Conservation (phyloP, 2,888 invertebrate species). For the Incurvaria masculella region DNA sequence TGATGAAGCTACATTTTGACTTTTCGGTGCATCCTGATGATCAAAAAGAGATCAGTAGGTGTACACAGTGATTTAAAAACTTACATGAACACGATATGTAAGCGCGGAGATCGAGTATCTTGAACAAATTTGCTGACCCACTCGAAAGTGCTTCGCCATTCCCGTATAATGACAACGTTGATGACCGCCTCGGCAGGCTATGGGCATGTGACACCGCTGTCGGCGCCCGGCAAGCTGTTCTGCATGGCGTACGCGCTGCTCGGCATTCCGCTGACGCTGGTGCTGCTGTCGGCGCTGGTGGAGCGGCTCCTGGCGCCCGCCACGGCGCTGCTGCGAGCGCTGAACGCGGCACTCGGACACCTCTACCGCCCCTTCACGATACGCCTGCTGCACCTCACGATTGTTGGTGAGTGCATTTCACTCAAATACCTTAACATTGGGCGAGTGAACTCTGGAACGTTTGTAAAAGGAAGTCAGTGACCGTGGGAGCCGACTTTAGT, state of each 20-base stretch:
- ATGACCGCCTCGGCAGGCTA: too few species aligned
- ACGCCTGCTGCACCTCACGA: slow-evolving; percentile 68
- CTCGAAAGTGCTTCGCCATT: too few species aligned
- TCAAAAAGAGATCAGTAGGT: too few species aligned
- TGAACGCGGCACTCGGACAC: slow-evolving; percentile 69
- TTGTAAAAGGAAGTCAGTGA: not conserved
- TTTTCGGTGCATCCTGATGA: too few species aligned
- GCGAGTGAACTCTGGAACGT: not conserved
- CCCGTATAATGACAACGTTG: too few species aligned
- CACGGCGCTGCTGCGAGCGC: slow-evolving; percentile 63
- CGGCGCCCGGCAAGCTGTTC: slow-evolving; percentile 82
- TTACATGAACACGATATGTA: too few species aligned
- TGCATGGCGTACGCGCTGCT: slow-evolving; percentile 83
- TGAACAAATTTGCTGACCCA: too few species aligned
- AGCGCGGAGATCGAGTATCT: too few species aligned
- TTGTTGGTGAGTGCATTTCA: slow-evolving; percentile 65
- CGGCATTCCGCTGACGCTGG: slow-evolving; percentile 83
- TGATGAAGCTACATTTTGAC: too few species aligned
- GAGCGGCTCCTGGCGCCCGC: slow-evolving; percentile 76
- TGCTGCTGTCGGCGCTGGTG: slow-evolving; percentile 77
- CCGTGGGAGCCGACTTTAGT: too few species aligned
- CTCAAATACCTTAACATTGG: too few species aligned
- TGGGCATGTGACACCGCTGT: slow-evolving; percentile 84
- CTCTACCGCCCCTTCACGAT: slow-evolving; percentile 73
- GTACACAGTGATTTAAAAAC: too few species aligned